These are phyloP conservation scores for Vanessa atalanta DNA, from an alignment of 1,140 invertebrate species.

Conservation along the genomic window DNA sequence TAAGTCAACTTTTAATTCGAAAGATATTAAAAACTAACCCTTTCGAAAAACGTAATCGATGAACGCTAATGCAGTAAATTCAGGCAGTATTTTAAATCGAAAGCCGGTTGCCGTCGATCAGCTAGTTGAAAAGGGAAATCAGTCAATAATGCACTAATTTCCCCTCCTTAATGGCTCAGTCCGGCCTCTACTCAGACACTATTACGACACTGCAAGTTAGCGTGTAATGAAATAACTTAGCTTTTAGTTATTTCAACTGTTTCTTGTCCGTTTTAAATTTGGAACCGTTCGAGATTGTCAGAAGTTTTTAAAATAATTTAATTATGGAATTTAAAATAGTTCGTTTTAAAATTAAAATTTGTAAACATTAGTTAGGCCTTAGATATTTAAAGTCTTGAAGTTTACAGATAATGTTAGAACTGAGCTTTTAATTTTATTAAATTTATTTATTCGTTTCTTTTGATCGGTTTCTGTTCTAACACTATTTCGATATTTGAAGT, in stretches of 20 bases:
- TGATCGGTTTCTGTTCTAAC: too few relatives aligned
- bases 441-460: too few relatives aligned
- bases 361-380: too few relatives aligned
- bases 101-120: conserved; percentile 72
- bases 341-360: too few relatives aligned
- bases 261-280: conserved; percentile 26
- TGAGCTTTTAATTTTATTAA: too few relatives aligned
- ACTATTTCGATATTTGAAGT: too few relatives aligned
- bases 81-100: conserved; percentile 73
- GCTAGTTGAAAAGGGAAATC: conserved; percentile 78
- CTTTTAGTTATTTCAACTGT: conserved; percentile 37
- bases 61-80: conserved; percentile 64
- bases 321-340: too few relatives aligned
- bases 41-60: conserved; percentile 27
- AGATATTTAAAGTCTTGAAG: too few relatives aligned
- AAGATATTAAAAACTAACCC: background rate
- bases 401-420: too few relatives aligned
- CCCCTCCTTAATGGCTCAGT: conserved; percentile 76
- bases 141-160: conserved; percentile 80
- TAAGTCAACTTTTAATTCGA: background rate
- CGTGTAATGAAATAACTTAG: conserved; percentile 67
- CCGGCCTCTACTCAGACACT: conserved; percentile 75
- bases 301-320: background rate
- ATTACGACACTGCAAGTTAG: conserved; percentile 69
- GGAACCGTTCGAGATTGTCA: background rate